Base-by-base conservation (phyloP, 1,140 invertebrate genomes). In the Drosophila pachea region DNA sequence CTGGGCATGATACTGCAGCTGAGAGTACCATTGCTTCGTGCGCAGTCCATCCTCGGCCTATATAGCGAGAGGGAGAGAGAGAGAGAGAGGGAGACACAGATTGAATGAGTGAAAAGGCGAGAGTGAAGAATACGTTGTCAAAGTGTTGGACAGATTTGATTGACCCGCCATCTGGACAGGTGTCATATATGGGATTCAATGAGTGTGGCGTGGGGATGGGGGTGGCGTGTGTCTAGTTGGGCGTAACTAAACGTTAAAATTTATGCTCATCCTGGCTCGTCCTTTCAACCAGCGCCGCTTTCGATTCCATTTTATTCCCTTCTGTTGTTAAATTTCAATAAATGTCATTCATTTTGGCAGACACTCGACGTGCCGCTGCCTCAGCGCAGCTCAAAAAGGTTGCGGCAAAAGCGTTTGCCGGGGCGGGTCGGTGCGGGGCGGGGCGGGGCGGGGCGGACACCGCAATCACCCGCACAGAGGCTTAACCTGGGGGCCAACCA, bases 1-100 rank as follows among this genome's bases (percentile, higher is more conserved):
- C 88, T 97, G 95, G 8, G 95, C 95, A 86, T 97, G 95, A 83
- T 95, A 95, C 88, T 97, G 96, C 11, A 99, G 90, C 72, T 96
- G 95, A 29, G 94, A 93, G 89, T 97, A 95, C 97, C 97, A 99
- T 22, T 94, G 92, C 75, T 94, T 93, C 0, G 96, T 97, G 73
- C 95, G 93, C 42, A 94, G 92, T 43, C 92, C 93, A 76, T 97
- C 95, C 89, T 98, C 96, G 68, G 95, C 96, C 97, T 98, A 89
- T 31, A 92, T 92, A 88, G 70, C 78, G 87, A 88, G 76, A 75
- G 69, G 55, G 55, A 72, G 45, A 63, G 11, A 56, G 59, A 43
- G 42, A n/a, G 14, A 40, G 16, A 29, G 14, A 33, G 29, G 14
- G 40, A 12, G 33, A 38, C 22, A 22, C 1, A 22, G 22, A 22